These are phyloP conservation scores for Heliconius aoede DNA, from an alignment of 2,888 invertebrate genomes.

Conservation along the genomic window DNA sequence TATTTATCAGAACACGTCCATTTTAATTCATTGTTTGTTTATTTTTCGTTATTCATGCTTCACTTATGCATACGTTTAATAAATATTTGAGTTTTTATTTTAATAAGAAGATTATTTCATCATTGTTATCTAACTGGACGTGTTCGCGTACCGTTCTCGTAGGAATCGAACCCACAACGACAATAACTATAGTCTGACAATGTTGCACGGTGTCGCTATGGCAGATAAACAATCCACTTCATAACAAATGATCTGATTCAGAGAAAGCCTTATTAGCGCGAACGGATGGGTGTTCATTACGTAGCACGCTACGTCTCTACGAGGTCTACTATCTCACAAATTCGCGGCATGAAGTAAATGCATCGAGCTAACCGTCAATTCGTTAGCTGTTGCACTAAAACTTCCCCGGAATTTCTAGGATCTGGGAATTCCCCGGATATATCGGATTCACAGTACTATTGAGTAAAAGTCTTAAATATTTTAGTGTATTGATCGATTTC, in stretches of 20 bases:
- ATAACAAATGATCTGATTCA: constrained; percentile 1
- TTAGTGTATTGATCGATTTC: constrained; percentile 12
- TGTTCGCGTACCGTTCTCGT: too few relatives aligned
- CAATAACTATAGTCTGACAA: neutral
- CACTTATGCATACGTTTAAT: neutral
- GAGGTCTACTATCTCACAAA: constrained; percentile 27
- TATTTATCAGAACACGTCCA: neutral
- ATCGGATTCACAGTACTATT: constrained; percentile 26
- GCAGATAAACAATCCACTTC: neutral
- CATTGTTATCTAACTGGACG: too few relatives aligned
- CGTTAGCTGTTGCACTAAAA: constrained; percentile 40
- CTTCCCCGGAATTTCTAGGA: constrained; percentile 35
- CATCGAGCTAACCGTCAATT: constrained; percentile 43
- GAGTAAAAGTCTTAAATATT: constrained; percentile 13
- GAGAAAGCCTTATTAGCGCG: constrained; percentile 9
- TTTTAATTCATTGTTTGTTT: constrained; percentile 6
- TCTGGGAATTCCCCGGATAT: constrained; percentile 34
- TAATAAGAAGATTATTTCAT: too few relatives aligned
- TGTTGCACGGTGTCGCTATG: neutral
- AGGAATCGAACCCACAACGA: too few relatives aligned
- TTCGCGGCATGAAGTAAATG: constrained; percentile 36
- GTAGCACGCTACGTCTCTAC: too few relatives aligned
- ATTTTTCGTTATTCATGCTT: neutral
- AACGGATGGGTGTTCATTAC: constrained; percentile 10
- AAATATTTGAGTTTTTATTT: neutral